Base-by-base conservation (phyloP, 2,888 invertebrate species). In the Pyrochroa serraticornis region DNA sequence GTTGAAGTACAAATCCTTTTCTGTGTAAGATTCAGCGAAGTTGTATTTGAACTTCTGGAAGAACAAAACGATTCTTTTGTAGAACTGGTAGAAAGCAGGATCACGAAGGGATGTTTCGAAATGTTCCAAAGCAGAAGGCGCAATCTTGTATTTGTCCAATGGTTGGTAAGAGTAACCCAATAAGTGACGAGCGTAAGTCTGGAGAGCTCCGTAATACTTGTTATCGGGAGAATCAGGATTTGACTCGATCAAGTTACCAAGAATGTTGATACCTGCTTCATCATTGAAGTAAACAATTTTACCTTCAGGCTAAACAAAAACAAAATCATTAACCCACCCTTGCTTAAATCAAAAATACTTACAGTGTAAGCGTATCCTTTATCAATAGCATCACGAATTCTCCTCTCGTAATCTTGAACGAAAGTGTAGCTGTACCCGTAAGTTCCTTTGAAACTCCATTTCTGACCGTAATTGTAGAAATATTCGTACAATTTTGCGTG, bases 81-180 rank as follows among this genome's bases (percentile, higher is more conserved):
- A 84, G 58, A 89, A 82, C 74, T 85, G 83, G 77, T 85, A 90
- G 82, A 87, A 88, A 32, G 85, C 85, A 7, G 89, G 89, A 69
- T 90, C 90, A 45, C 87, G 84, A 9, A 87, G 78, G 6, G 84
- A 80, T 7, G 87, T 87, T 71, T 87, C 84, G 69, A 83, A 84
- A 66, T 87, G 83, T 70, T 88, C 86, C 62, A 89, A 76, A 6
- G 79, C 83, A 7, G 87, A 85, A 33, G 88, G 88, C 0, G 81
- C 77, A 53, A 84, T 79, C 57, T 82, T 61, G 54, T 76, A 72
- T 8, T 81, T 78, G 64, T 60, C 72, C 71, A 70, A 13, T 35
- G 70, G 67, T 55, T 70, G 67, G 32, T 63, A 60, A 13, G 75
- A 69, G 62, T 75, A 76, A 41, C 89, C 88, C 43, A 89, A 81